A percentile compares a stretch with the other conserved stretches of the same genome.
These are phyloP conservation scores for Leptopilina boulardi DNA, from an alignment of 1,140 invertebrate genomes.

Conservation along the genomic window DNA sequence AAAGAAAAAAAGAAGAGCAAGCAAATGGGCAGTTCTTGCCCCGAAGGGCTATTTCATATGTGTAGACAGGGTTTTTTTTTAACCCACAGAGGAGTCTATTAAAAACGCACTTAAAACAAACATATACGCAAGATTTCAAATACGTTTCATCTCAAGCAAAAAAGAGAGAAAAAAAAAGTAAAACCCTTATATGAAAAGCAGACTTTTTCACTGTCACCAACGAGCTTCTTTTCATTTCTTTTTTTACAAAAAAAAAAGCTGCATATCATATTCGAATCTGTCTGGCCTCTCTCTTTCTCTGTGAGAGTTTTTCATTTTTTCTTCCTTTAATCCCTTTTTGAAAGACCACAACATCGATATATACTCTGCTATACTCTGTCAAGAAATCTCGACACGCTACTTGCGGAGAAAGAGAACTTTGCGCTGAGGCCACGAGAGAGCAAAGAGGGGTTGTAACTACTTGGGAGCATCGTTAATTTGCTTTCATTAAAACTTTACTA, in stretches of 20 bases:
- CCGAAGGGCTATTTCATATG: neutral
- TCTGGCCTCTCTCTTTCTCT: neutral
- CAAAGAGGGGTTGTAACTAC: slow-evolving; percentile 22
- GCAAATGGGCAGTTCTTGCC: neutral
- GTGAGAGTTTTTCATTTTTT: neutral
- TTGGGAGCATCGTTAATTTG: slow-evolving; percentile 19
- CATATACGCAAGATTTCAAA: slow-evolving; percentile 8
- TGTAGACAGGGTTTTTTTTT: neutral
- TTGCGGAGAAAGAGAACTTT: slow-evolving; percentile 20
- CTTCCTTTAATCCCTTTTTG: slow-evolving; percentile 2
- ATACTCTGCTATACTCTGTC: neutral
- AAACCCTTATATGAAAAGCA: neutral
- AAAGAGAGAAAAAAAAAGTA: no score
- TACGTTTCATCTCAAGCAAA: neutral
- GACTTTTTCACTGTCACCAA: neutral
- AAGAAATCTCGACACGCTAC: slow-evolving; percentile 4
- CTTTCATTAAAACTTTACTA: slow-evolving; percentile 19
- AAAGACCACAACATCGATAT: slow-evolving; percentile 6
- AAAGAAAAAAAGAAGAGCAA: neutral
- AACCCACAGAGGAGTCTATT: neutral
- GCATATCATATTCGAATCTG: slow-evolving; percentile 29
- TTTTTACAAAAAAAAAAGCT: neutral
- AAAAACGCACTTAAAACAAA: slow-evolving; percentile 10
- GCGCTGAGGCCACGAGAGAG: neutral
- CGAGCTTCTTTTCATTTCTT: neutral